phyloP scores from a whole-genome alignment of 2,888 invertebrate species.

The Metalampra italica region DNA sequence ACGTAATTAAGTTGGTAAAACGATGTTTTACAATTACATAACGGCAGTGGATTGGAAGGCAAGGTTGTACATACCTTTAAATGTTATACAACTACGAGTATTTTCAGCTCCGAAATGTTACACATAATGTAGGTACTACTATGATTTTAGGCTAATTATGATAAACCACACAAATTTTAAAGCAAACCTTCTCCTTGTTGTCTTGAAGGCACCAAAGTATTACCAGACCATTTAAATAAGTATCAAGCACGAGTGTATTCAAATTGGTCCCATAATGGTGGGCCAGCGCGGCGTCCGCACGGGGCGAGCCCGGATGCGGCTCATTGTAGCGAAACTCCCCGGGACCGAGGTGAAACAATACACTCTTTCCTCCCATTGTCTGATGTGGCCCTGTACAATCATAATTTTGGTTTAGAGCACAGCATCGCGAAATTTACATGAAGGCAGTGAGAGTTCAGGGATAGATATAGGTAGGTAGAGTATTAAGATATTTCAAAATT shows the following conservation, averaged over 20 bases:
- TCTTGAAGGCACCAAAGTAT: neutral
- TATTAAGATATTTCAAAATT: no score
- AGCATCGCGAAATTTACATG: slow-evolving; percentile 17
- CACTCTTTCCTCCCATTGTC: slow-evolving; percentile 73
- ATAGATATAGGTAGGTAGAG: no score
- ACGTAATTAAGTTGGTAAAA: neutral
- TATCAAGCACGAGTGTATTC: slow-evolving; percentile 34
- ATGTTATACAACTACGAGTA: no score
- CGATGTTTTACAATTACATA: neutral
- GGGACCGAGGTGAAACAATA: slow-evolving; percentile 67
- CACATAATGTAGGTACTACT: no score
- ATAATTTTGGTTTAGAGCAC: slow-evolving; percentile 13
- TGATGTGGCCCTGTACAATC: slow-evolving; percentile 26
- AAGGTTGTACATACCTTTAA: no score
- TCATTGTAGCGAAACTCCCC: slow-evolving; percentile 78
- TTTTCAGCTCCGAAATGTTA: no score
- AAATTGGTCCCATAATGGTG: slow-evolving; percentile 28
- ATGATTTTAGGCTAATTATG: no score
- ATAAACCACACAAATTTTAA: no score
- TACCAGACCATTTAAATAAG: neutral
- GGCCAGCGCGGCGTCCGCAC: slow-evolving; percentile 1
- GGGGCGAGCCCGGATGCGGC: slow-evolving; percentile 66
- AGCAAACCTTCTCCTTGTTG: no score
- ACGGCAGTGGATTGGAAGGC: no score
- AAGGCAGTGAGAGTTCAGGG: neutral